Conservation (phyloP, 2,888 invertebrate species). For the Caenorhabditis plicata region DNA sequence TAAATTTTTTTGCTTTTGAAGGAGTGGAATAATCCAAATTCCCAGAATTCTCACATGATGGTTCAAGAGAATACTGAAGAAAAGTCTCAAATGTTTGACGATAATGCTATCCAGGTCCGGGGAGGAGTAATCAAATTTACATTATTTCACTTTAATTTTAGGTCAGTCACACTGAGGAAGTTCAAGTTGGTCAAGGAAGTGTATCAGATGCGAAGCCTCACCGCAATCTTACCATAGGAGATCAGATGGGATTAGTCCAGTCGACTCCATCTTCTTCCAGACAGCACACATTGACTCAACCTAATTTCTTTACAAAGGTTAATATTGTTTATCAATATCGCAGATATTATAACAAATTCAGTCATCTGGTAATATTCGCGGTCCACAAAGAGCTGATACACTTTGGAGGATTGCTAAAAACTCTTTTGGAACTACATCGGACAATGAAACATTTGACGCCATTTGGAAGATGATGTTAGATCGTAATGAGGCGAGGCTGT, state of each 20-base stretch:
- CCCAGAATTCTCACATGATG: no score
- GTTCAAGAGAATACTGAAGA: constrained; percentile 5
- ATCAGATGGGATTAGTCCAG: no score
- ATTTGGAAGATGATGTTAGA: constrained; percentile 42
- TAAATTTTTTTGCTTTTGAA: constrained; percentile 5
- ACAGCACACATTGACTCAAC: no score
- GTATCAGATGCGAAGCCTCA: no score
- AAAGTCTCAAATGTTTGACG: constrained; percentile 1
- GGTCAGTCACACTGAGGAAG: constrained; percentile 26
- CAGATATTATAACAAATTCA: no score
- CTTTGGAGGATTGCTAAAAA: constrained; percentile 34
- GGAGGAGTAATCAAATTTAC: neutral
- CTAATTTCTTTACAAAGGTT: no score
- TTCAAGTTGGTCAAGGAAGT: constrained; percentile 1
- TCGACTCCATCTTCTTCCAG: no score
- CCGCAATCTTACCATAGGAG: neutral
- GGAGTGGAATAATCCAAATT: constrained; percentile 9
- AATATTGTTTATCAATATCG: no score
- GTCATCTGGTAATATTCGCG: constrained; percentile 14
- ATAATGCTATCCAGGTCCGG: neutral
- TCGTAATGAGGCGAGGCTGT: constrained; percentile 40
- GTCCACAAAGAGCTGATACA: constrained; percentile 19
- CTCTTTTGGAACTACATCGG: constrained; percentile 28
- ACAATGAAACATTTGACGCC: constrained; percentile 40
- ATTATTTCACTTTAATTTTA: constrained; percentile 6